Percentiles rank a stretch among this genome's conserved stretches.
These are phyloP conservation scores for Chionodraco myersi DNA, from an alignment of 2,113 vertebrate genomes.

Conservation along the genomic window DNA sequence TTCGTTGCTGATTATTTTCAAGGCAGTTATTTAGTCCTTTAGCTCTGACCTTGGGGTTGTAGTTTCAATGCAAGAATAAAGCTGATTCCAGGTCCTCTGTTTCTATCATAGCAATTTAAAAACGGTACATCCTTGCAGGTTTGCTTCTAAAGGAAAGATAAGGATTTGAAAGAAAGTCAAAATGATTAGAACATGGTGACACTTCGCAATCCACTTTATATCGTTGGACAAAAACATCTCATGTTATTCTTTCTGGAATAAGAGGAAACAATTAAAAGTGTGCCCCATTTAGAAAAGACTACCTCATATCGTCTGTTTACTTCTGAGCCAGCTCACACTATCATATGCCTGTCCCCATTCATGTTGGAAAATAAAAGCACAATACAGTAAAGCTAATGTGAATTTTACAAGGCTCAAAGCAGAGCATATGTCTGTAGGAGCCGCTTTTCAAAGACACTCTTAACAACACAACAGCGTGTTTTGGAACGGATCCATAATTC, in stretches of 20 bases:
- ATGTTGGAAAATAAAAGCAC: constrained; percentile 44
- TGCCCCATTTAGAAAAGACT: constrained; percentile 24
- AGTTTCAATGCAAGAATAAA: constrained; percentile 10
- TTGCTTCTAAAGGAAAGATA: not conserved
- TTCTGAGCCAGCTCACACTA: constrained; percentile 18
- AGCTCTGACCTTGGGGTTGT: not conserved
- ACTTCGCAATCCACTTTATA: constrained; percentile 7
- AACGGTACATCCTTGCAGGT: not conserved
- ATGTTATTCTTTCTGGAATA: not conserved
- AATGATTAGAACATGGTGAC: not conserved
- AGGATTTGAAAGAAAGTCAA: not conserved
- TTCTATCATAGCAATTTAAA: not conserved
- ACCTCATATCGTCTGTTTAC: constrained; percentile 26
- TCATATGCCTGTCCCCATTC: not conserved
- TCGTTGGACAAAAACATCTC: constrained; percentile 11
- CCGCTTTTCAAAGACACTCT: not conserved
- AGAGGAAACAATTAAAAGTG: constrained; percentile 42
- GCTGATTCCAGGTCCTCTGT: constrained; percentile 1
- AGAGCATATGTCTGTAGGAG: not conserved
- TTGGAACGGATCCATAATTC: not conserved
- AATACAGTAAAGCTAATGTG: constrained; percentile 19
- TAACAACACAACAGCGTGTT: not conserved
- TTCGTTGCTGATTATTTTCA: not conserved
- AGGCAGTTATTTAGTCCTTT: not conserved
- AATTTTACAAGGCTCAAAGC: constrained; percentile 9